Percentiles rank a stretch among this genome's conserved stretches.
Evolutionary conservation across 2,113 vertebrate species (phyloP).

Genomic region (Pangasianodon gigas): DNA sequence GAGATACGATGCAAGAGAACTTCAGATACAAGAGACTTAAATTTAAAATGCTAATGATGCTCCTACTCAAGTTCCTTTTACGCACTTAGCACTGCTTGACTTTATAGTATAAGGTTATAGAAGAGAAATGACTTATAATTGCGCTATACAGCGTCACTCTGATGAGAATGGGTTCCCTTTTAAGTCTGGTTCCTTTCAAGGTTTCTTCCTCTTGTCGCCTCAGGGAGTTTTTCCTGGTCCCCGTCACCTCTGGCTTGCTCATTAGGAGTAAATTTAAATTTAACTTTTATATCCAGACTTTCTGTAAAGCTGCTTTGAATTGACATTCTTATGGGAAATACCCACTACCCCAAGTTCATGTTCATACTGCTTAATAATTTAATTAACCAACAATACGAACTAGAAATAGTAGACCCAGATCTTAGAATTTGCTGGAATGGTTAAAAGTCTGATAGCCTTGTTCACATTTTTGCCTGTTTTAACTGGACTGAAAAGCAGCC

Average conservation of each 20-base stretch:
- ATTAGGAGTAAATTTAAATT: neutral
- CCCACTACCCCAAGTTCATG: neutral
- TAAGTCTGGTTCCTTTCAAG: neutral
- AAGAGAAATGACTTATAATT: neutral
- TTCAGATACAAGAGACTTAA: neutral
- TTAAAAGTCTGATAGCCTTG: neutral
- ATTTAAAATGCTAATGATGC: neutral
- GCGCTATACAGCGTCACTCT: neutral
- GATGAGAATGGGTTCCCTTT: neutral
- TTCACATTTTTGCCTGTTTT: neutral
- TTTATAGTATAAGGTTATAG: neutral
- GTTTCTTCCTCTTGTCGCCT: neutral
- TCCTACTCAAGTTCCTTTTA: neutral
- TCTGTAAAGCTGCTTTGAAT: neutral
- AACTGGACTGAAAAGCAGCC: constrained; percentile 20
- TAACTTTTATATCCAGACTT: neutral
- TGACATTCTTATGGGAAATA: neutral
- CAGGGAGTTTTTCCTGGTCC: neutral
- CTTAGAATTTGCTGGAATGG: neutral
- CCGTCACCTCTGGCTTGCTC: neutral
- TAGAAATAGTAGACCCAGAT: neutral
- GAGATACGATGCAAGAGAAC: neutral
- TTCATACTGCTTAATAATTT: neutral
- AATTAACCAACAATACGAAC: neutral
- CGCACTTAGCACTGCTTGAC: neutral